phyloP scores from a whole-genome alignment of 2,797 vertebrate genomes.

The Rhinogobio ventralis region DNA sequence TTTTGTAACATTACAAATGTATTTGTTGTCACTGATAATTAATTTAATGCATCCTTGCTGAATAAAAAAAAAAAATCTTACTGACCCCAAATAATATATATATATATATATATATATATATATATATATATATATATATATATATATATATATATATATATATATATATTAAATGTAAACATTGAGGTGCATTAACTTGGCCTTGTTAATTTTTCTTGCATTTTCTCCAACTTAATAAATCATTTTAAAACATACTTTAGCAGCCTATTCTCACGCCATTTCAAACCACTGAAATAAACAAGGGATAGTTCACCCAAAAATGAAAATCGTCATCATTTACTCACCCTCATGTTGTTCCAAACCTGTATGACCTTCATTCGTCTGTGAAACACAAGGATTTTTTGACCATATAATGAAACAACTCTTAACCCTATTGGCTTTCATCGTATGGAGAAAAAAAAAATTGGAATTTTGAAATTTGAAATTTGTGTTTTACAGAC shows the following conservation, averaged over 20 bases:
- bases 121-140: background rate
- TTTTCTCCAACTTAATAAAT: constrained; percentile 6
- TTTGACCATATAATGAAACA: background rate
- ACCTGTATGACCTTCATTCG: background rate
- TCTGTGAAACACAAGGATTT: constrained; percentile 3
- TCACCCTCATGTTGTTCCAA: background rate
- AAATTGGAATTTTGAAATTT: no score
- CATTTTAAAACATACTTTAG: background rate
- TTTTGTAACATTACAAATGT: background rate
- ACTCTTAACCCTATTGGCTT: background rate
- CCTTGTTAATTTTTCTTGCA: background rate
- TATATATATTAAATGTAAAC: constrained; percentile 19
- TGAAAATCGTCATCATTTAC: background rate
- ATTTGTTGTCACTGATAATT: background rate
- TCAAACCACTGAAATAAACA: constrained; percentile 15
- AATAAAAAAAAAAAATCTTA: background rate
- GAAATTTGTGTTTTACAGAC: background rate
- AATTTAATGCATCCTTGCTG: background rate
- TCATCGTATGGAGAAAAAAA: background rate
- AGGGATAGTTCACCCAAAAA: background rate
- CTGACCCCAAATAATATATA: background rate
- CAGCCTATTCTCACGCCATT: constrained; percentile 1
- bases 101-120: no score
- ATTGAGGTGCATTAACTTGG: background rate
- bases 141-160: constrained; percentile 3